phyloP scores from a whole-genome alignment of 2,797 vertebrate genomes.

The Vultur gryphus region DNA sequence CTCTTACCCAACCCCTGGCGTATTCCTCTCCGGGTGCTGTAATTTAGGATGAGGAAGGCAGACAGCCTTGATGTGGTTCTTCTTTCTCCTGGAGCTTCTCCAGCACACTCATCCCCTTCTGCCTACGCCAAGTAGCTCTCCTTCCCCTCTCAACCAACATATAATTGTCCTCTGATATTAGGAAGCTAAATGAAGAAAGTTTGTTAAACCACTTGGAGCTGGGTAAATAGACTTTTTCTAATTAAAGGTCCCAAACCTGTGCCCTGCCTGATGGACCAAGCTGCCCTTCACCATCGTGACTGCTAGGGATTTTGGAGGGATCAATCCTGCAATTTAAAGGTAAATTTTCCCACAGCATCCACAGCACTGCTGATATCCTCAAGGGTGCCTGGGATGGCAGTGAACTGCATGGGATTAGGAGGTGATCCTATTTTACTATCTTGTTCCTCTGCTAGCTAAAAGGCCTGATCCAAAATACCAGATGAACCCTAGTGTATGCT shows the following conservation, averaged over 20 bases:
- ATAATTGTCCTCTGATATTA: neutral
- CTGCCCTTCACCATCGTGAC: rapidly evolving
- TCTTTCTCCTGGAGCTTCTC: neutral
- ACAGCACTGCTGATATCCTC: neutral
- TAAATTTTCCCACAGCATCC: neutral
- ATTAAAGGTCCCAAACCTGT: neutral
- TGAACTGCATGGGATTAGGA: neutral
- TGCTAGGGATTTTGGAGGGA: neutral
- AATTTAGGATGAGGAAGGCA: neutral
- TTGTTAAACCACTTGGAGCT: neutral
- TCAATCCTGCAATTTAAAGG: neutral
- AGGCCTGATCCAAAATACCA: neutral
- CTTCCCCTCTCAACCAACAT: neutral
- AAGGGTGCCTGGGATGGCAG: neutral
- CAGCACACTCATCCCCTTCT: neutral
- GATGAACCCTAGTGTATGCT: neutral
- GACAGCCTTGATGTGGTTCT: constrained; percentile 18
- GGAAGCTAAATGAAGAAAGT: neutral
- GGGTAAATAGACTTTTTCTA: neutral
- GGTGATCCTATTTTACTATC: neutral
- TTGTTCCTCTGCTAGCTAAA: neutral
- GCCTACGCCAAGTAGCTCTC: neutral
- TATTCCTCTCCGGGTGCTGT: neutral
- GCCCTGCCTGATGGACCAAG: neutral
- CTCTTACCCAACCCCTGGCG: neutral